Evolutionary conservation across 2,113 vertebrate species (phyloP).

Genomic region (Scalopus aquaticus): DNA sequence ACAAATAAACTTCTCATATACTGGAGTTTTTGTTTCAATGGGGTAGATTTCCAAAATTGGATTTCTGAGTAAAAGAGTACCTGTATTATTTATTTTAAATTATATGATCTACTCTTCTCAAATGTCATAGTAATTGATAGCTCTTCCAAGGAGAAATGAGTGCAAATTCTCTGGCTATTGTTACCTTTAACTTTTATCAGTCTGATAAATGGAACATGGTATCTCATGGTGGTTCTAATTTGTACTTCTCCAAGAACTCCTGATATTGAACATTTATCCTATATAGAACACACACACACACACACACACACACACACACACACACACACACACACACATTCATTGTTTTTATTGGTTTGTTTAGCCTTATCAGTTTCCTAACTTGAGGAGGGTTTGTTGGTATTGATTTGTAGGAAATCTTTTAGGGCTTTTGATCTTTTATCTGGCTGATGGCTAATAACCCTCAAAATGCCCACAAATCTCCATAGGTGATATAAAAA

Average conservation of each 20-base stretch:
- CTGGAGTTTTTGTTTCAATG: constrained; percentile 16
- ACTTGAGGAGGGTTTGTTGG: neutral
- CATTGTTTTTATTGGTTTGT: neutral
- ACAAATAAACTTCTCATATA: neutral
- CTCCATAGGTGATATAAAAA: neutral
- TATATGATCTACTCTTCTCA: neutral
- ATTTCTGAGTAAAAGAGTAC: neutral
- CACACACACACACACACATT: neutral
- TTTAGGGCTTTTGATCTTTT: neutral
- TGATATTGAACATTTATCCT: neutral
- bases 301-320: neutral
- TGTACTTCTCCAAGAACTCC: neutral
- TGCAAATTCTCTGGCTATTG: neutral
- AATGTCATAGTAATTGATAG: neutral
- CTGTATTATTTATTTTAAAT: neutral
- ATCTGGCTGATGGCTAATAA: neutral
- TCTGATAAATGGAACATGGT: neutral
- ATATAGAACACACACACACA: no score
- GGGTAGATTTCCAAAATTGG: neutral
- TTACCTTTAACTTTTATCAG: neutral
- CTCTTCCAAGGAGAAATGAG: neutral
- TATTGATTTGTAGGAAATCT: neutral
- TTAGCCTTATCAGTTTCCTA: constrained; percentile 12
- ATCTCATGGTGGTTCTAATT: neutral
- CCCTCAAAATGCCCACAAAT: constrained; percentile 11